Percentiles rank a stretch among this genome's conserved stretches.
Evolutionary conservation across 2,797 vertebrate genomes (phyloP).

Genomic region (Smutsia temminckii): DNA sequence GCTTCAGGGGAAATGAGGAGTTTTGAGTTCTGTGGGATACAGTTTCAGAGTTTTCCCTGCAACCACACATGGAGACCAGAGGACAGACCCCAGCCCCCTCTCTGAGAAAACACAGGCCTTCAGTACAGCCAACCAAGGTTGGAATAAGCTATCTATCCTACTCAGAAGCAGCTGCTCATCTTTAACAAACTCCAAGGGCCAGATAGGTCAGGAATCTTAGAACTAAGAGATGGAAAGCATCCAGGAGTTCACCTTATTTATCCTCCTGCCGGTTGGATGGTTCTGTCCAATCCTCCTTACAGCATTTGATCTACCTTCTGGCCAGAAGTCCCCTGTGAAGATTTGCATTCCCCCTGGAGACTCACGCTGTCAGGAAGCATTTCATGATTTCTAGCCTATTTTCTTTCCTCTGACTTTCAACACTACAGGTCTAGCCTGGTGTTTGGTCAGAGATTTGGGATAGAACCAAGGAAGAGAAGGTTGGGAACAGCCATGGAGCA

Average conservation of each 20-base stretch:
- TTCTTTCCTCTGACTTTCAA: conserved; percentile 50
- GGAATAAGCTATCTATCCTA: background rate
- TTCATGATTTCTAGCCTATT: conserved; percentile 49
- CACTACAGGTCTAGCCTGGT: background rate
- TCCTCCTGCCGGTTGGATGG: conserved; percentile 37
- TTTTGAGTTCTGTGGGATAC: background rate
- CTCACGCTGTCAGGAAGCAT: conserved; percentile 1
- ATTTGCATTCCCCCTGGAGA: background rate
- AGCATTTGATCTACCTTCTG: conserved; percentile 38
- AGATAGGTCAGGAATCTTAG: conserved; percentile 44
- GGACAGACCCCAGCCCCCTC: background rate
- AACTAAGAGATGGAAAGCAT: conserved; percentile 45
- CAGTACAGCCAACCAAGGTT: background rate
- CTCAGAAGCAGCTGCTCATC: conserved; percentile 42
- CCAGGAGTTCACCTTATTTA: conserved; percentile 54
- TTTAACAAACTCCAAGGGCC: background rate
- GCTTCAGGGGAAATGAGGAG: background rate
- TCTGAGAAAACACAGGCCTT: background rate
- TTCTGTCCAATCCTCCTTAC: background rate
- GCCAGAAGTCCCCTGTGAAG: background rate
- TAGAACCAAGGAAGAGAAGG: background rate
- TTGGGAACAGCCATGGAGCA: background rate
- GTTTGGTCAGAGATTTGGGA: background rate
- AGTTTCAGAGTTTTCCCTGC: background rate
- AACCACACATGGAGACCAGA: conserved; percentile 36